Evolutionary conservation across 2,113 vertebrate genomes (phyloP).

Genomic region (Peromyscus maniculatus): DNA sequence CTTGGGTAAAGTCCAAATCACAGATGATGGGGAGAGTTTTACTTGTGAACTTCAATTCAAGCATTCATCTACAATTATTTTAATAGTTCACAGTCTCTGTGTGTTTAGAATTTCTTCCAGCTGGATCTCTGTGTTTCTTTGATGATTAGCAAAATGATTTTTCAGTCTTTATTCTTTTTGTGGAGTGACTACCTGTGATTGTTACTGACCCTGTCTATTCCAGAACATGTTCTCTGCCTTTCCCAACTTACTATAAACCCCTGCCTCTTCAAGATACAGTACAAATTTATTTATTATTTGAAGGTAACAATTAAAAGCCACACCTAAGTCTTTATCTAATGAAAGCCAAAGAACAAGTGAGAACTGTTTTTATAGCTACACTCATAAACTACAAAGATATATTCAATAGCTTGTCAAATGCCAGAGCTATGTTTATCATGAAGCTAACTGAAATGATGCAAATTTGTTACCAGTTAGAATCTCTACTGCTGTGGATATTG

Average conservation of each 20-base stretch:
- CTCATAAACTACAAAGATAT: neutral
- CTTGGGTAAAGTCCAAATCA: neutral
- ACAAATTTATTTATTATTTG: neutral
- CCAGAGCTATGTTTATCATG: neutral
- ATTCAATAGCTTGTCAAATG: neutral
- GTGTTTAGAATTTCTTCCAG: neutral
- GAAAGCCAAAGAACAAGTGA: neutral
- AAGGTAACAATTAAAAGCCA: neutral
- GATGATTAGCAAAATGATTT: neutral
- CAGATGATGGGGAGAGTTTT: neutral
- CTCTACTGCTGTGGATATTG: neutral
- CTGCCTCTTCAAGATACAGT: neutral
- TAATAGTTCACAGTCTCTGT: neutral
- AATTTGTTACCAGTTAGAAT: neutral
- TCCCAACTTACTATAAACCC: neutral
- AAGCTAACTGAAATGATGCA: neutral
- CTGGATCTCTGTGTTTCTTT: neutral
- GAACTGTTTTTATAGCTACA: neutral
- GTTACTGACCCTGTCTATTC: neutral
- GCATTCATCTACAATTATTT: conserved; percentile 21
- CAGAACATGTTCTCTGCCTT: neutral
- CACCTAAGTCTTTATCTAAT: neutral
- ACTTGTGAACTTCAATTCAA: neutral
- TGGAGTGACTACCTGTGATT: neutral
- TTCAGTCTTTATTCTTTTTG: neutral